A percentile compares a stretch with the other conserved stretches of the same genome.
phyloP scores from a whole-genome alignment of 2,113 vertebrate genomes.

The Orientallactaga bullata region DNA sequence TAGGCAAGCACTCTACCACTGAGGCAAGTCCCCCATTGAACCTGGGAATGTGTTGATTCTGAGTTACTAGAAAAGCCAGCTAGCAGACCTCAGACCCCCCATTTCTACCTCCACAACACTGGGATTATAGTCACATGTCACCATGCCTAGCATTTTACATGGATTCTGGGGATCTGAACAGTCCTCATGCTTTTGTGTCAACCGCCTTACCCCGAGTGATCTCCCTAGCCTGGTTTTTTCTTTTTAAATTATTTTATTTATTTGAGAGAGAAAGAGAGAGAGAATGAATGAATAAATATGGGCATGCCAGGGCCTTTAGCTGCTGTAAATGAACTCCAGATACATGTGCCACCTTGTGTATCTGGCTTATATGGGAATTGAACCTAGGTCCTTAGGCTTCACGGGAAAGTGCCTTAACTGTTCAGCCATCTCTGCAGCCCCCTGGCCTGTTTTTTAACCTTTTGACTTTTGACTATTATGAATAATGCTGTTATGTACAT shows the following conservation, averaged over 20 bases:
- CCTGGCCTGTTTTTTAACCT: background rate
- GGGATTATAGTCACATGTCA: background rate
- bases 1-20: too few species aligned
- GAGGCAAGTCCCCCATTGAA: background rate
- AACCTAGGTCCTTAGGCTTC: background rate
- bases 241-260: too few species aligned
- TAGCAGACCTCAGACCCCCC: background rate
- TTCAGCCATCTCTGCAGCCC: background rate
- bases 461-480: background rate
- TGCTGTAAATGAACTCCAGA: too few species aligned
- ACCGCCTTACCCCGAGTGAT: too few species aligned
- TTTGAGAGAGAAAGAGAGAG: too few species aligned
- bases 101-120: background rate
- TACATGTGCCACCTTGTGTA: too few species aligned
- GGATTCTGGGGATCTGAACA: background rate
- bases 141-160: background rate
- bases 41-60: too few species aligned
- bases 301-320: too few species aligned
- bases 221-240: background rate
- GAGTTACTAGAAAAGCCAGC: background rate
- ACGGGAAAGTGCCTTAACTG: background rate
- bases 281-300: too few species aligned
- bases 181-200: too few species aligned
- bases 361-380: background rate
- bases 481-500: background rate